Conservation (phyloP, 2,888 invertebrate species). For the Ceramica pisi region DNA sequence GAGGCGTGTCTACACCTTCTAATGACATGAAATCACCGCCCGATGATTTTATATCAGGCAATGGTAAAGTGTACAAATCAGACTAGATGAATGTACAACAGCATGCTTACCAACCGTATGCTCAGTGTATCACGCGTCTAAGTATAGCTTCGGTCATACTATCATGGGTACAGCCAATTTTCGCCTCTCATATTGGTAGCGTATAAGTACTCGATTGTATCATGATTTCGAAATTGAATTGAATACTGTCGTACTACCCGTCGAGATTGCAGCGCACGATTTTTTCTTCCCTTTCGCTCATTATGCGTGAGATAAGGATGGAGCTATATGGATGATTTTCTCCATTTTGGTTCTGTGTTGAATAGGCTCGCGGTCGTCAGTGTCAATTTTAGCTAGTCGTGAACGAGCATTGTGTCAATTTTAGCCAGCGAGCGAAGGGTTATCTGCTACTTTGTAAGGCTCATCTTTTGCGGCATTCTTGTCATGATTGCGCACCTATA, state of each 20-base stretch:
- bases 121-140: conserved; percentile 72
- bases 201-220: conserved; percentile 84
- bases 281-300: conserved; percentile 64
- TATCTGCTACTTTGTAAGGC: conserved; percentile 68
- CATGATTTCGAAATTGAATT: conserved; percentile 87
- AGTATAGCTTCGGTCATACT: conserved; percentile 80
- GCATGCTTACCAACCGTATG: conserved; percentile 30
- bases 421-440: conserved; percentile 71
- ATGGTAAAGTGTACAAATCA: background rate
- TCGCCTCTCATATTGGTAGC: conserved; percentile 89
- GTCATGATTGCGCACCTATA: conserved; percentile 77
- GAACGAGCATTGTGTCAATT: conserved; percentile 81
- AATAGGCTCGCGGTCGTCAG: conserved; percentile 61
- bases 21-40: too few relatives aligned
- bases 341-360: conserved; percentile 56
- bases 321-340: conserved; percentile 30
- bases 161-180: conserved; percentile 84
- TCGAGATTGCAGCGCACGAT: conserved; percentile 53
- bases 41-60: background rate
- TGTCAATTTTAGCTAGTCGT: conserved; percentile 82
- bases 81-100: background rate
- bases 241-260: conserved; percentile 78
- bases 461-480: conserved; percentile 83
- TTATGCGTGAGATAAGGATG: conserved; percentile 59
- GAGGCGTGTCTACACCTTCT: too few relatives aligned